Conservation (phyloP, 1,140 invertebrate species). For the Aphis gossypii region DNA sequence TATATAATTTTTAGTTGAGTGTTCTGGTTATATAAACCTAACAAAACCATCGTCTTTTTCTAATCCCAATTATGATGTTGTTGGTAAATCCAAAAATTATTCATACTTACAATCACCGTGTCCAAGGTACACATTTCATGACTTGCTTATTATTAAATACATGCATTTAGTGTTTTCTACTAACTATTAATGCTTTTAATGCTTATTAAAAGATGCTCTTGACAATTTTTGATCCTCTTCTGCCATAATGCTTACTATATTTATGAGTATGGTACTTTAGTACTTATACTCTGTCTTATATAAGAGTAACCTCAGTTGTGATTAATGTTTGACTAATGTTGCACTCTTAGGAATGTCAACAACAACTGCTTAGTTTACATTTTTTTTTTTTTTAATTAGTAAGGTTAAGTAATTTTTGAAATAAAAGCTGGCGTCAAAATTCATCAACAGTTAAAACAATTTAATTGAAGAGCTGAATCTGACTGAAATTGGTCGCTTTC, state of each 20-base stretch:
- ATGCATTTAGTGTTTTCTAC: background rate
- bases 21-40: constrained; percentile 48
- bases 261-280: background rate
- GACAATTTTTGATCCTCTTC: background rate
- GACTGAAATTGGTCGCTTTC: background rate
- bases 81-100: constrained; percentile 41
- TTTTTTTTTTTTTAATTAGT: background rate
- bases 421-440: background rate
- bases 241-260: background rate
- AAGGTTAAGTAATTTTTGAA: background rate
- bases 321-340: background rate
- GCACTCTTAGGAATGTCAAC: background rate
- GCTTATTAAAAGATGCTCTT: background rate
- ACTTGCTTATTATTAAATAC: background rate
- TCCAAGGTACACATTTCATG: constrained; percentile 48
- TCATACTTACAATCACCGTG: constrained; percentile 47
- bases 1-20: constrained; percentile 52
- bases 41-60: constrained; percentile 52
- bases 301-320: background rate
- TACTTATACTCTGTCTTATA: background rate
- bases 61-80: constrained; percentile 55
- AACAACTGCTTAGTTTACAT: background rate
- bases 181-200: background rate
- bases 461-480: background rate
- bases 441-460: background rate